phyloP scores from a whole-genome alignment of 2,797 vertebrate species.

The Cygnus olor region DNA sequence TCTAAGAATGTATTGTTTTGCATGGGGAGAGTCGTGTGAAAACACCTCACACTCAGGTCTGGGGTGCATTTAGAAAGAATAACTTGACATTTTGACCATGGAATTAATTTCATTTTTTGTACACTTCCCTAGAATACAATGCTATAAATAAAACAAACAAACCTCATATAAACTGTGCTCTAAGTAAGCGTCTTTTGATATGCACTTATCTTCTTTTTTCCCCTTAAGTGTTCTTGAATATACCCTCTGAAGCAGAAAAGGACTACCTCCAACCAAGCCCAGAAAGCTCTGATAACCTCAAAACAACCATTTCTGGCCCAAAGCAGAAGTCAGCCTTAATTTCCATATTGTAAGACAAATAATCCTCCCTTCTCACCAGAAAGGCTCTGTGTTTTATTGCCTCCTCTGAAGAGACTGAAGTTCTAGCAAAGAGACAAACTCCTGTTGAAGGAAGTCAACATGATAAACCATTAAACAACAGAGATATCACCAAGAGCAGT shows the following conservation, averaged over 20 bases:
- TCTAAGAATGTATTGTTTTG: not conserved
- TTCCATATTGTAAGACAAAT: not conserved
- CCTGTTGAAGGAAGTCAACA: not conserved
- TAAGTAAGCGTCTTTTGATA: not conserved
- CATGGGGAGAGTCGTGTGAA: not conserved
- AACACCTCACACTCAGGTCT: not conserved
- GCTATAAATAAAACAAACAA: not conserved
- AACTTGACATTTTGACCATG: not conserved
- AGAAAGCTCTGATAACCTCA: not conserved
- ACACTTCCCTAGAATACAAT: not conserved
- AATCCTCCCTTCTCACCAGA: not conserved
- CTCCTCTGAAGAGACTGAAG: not conserved
- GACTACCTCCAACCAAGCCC: not conserved
- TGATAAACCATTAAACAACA: not conserved
- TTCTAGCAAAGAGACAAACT: not conserved
- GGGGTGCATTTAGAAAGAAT: rapidly evolving
- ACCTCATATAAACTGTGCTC: not conserved
- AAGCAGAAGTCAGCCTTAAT: not conserved
- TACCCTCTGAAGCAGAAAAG: not conserved
- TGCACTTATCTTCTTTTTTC: not conserved
- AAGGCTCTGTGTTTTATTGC: not conserved
- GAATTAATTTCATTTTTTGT: not conserved
- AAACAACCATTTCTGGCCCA: not conserved
- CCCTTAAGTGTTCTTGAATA: not conserved
- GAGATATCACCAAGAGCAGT: not conserved